Evolutionary conservation across 2,888 invertebrate species (phyloP).

Genomic region (Cerceris ruficornis): DNA sequence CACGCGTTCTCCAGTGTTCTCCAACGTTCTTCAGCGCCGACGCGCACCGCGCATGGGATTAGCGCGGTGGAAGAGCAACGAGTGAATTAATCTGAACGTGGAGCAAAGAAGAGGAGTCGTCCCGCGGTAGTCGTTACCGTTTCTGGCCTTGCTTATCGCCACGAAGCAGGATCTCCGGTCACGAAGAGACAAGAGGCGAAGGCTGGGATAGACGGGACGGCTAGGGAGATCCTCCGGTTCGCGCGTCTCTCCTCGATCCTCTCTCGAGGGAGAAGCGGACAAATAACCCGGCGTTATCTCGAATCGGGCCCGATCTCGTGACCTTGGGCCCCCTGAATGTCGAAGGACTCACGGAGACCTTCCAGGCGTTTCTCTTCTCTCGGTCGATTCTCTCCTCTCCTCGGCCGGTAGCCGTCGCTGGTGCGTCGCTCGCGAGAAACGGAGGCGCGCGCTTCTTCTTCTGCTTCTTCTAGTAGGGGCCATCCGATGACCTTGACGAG

Average conservation of each 20-base stretch:
- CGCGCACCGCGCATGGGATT: no score
- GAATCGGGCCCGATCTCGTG: slow-evolving; percentile 21
- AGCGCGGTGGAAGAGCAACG: background rate
- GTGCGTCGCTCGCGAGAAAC: background rate
- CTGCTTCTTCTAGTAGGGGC: slow-evolving; percentile 27
- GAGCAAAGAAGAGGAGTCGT: background rate
- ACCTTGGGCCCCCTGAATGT: slow-evolving; percentile 28
- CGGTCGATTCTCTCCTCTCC: background rate
- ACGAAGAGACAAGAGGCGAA: slow-evolving; percentile 7
- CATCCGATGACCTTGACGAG: slow-evolving; percentile 59
- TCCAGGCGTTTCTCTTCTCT: slow-evolving; percentile 4
- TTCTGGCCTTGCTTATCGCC: background rate
- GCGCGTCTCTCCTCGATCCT: background rate
- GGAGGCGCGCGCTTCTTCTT: background rate
- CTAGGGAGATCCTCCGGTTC: background rate
- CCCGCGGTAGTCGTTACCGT: background rate
- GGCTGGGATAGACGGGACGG: background rate
- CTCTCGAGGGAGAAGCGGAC: background rate
- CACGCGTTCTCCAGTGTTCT: no score
- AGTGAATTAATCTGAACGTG: slow-evolving; percentile 9
- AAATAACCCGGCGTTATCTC: slow-evolving; percentile 27
- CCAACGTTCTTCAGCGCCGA: no score
- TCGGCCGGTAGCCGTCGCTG: background rate
- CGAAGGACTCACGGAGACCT: slow-evolving; percentile 16
- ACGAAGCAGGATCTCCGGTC: slow-evolving; percentile 23